Percentiles rank a stretch among this genome's conserved stretches.
phyloP scores from a whole-genome alignment of 2,113 vertebrate genomes.

The Myotis brandtii region DNA sequence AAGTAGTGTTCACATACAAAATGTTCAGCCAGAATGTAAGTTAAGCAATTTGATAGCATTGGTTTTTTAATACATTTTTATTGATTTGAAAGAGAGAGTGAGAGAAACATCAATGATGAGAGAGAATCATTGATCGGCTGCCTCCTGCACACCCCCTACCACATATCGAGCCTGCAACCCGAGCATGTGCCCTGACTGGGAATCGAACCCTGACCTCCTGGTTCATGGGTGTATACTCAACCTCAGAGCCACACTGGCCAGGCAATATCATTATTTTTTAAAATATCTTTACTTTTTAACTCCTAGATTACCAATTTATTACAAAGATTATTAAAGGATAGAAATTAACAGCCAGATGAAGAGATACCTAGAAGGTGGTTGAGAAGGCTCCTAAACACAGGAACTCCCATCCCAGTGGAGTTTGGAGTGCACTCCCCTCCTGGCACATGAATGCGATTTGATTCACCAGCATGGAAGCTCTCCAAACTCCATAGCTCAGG shows the following conservation, averaged over 20 bases:
- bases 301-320: background rate
- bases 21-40: slow-evolving; percentile 46
- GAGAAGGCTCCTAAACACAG: background rate
- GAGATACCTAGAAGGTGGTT: background rate
- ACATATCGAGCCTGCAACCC: too few species aligned
- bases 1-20: background rate
- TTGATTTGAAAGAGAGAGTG: too few species aligned
- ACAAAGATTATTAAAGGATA: background rate
- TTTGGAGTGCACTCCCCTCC: too few species aligned
- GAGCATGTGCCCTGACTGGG: too few species aligned
- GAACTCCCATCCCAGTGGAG: background rate
- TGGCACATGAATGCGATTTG: background rate
- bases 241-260: too few species aligned
- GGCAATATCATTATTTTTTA: background rate
- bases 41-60: slow-evolving; percentile 27
- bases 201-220: too few species aligned
- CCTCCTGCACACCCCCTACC: too few species aligned
- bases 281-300: background rate
- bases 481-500: background rate
- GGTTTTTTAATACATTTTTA: slow-evolving; percentile 37
- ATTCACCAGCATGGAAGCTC: background rate
- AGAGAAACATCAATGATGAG: too few species aligned
- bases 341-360: background rate
- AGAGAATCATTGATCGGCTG: too few species aligned
- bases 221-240: too few species aligned